phyloP scores from a whole-genome alignment of 1,140 invertebrate species.

The Psilanteris sp. region DNA sequence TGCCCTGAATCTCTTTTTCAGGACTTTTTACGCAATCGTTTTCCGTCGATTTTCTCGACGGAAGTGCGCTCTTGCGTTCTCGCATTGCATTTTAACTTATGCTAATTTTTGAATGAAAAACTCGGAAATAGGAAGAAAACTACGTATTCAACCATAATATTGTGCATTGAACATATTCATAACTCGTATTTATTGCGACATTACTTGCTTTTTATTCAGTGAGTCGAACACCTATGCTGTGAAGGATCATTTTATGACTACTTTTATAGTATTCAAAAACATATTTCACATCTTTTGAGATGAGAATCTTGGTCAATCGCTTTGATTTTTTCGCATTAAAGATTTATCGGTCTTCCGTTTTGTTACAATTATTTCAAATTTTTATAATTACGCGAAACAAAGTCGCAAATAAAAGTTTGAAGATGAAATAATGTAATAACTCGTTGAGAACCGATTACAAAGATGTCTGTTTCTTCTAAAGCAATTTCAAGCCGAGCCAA shows the following conservation, averaged over 20 bases:
- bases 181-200: constrained; percentile 70
- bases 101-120: constrained; percentile 69
- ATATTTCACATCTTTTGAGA: no score
- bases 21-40: constrained; percentile 57
- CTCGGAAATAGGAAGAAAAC: constrained; percentile 45
- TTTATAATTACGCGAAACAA: no score
- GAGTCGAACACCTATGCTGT: constrained; percentile 57
- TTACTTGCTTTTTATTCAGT: constrained; percentile 70
- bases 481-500: constrained; percentile 44
- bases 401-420: no score
- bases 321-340: no score
- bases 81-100: constrained; percentile 72
- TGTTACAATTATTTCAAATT: no score
- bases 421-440: no score
- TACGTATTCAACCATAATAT: constrained; percentile 55
- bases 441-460: constrained; percentile 1
- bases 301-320: no score
- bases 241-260: no score
- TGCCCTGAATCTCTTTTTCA: constrained; percentile 24
- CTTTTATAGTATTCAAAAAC: no score
- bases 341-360: no score
- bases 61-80: constrained; percentile 67
- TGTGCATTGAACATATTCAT: constrained; percentile 75
- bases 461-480: constrained; percentile 50
- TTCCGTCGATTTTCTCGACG: constrained; percentile 62